Evolutionary conservation across 1,140 invertebrate species (phyloP).

Genomic region (Orius insidiosus): DNA sequence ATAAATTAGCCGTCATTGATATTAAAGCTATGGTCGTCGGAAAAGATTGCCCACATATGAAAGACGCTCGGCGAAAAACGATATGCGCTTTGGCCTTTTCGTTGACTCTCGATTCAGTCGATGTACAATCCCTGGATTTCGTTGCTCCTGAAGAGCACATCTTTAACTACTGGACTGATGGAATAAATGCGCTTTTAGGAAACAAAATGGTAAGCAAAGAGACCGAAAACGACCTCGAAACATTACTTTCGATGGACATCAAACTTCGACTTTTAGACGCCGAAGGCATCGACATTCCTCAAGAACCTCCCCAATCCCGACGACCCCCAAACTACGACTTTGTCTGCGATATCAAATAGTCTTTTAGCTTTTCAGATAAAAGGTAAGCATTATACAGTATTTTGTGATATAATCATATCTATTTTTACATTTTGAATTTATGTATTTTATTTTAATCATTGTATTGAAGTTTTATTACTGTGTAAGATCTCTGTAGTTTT

Average conservation of each 20-base stretch:
- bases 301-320: conserved; percentile 81
- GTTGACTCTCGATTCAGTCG: conserved; percentile 59
- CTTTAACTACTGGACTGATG: conserved; percentile 92
- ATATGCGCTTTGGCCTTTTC: conserved; percentile 75
- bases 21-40: conserved; percentile 75
- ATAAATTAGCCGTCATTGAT: conserved; percentile 76
- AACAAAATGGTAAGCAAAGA: conserved; percentile 81
- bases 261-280: conserved; percentile 83
- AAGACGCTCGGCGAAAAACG: conserved; percentile 61
- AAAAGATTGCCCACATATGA: conserved; percentile 90
- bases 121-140: conserved; percentile 65
- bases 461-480: too few relatives aligned
- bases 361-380: not conserved
- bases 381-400: too few relatives aligned
- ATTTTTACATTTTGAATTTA: too few relatives aligned
- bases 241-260: conserved; percentile 87
- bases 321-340: conserved; percentile 80
- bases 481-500: too few relatives aligned
- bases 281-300: conserved; percentile 86
- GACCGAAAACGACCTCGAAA: conserved; percentile 77
- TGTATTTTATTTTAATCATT: too few relatives aligned
- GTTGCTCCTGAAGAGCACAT: conserved; percentile 77
- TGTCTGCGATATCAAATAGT: conserved; percentile 28
- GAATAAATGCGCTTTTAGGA: conserved; percentile 75
- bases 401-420: too few relatives aligned